Conservation (phyloP, 2,888 invertebrate genomes). For the Sphaerophoria taeniata region DNA sequence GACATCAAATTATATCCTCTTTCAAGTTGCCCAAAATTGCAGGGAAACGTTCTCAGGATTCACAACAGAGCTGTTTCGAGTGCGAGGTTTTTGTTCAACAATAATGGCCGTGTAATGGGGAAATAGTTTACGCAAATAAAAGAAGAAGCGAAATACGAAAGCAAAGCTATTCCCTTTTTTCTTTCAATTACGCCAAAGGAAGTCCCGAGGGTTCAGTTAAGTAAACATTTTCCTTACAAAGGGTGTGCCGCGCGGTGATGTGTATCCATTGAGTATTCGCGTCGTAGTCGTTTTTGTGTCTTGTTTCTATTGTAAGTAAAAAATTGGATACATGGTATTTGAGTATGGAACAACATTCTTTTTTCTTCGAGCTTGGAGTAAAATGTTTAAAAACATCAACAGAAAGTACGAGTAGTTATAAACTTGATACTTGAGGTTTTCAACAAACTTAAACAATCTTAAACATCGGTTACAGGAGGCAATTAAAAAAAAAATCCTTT, state of each 20-base stretch:
- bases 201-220: constrained; percentile 10
- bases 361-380: too few relatives aligned
- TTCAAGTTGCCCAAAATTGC: background rate
- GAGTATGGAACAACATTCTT: too few relatives aligned
- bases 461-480: too few relatives aligned
- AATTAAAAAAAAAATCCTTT: too few relatives aligned
- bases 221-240: background rate
- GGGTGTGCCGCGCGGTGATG: background rate
- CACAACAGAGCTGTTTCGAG: constrained; percentile 16
- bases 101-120: constrained; percentile 53
- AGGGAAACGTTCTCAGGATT: constrained; percentile 39
- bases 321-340: too few relatives aligned
- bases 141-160: constrained; percentile 33
- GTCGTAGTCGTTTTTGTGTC: too few relatives aligned
- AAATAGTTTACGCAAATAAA: constrained; percentile 46
- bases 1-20: constrained; percentile 17
- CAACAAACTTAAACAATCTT: too few relatives aligned
- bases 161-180: constrained; percentile 52
- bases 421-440: too few relatives aligned
- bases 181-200: constrained; percentile 28
- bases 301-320: too few relatives aligned
- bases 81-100: constrained; percentile 38
- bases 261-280: too few relatives aligned
- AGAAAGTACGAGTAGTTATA: too few relatives aligned
- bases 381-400: too few relatives aligned